phyloP scores from a whole-genome alignment of 2,888 invertebrate genomes.

The Stictocephala bisonia region DNA sequence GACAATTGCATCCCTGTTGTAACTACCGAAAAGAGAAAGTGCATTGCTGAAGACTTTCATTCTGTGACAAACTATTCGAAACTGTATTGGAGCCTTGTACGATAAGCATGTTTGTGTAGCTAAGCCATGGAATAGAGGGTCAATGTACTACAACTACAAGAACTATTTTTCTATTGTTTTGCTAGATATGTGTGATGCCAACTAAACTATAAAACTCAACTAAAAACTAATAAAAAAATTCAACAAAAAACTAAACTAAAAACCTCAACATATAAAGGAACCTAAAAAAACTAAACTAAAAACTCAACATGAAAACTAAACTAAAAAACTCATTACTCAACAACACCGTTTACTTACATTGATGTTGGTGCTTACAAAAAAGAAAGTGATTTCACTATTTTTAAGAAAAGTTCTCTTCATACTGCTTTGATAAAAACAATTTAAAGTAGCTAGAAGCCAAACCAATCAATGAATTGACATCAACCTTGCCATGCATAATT shows the following conservation, averaged over 20 bases:
- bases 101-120: neutral
- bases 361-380: constrained; percentile 19
- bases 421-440: too few species aligned
- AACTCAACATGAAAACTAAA: too few species aligned
- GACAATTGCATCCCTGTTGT: neutral
- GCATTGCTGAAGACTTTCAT: neutral
- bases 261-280: too few species aligned
- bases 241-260: too few species aligned
- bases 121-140: neutral
- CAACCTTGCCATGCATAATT: neutral
- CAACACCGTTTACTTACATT: too few species aligned
- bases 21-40: neutral
- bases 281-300: too few species aligned
- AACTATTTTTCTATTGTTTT: neutral
- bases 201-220: too few species aligned
- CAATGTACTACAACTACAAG: constrained; percentile 22
- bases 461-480: neutral
- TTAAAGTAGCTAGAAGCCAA: neutral
- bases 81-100: constrained; percentile 6
- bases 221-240: too few species aligned
- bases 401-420: too few species aligned
- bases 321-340: too few species aligned
- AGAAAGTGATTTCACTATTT: neutral
- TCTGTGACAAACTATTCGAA: neutral
- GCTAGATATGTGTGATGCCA: neutral